Evolutionary conservation across 1,140 invertebrate species (phyloP).

Genomic region (Acyrthosiphon pisum): DNA sequence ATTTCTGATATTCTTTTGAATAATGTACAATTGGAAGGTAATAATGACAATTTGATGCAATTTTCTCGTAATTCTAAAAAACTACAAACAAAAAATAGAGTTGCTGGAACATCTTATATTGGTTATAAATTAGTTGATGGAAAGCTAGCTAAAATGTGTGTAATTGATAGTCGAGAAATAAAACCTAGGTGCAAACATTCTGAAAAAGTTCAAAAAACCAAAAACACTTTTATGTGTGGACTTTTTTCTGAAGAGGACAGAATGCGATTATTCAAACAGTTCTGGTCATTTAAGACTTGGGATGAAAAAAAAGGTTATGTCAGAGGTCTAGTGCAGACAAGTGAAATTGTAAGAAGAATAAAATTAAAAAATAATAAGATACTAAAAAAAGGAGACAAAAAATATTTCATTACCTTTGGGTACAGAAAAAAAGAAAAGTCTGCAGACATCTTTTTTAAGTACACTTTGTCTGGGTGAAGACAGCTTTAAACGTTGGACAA

Average conservation of each 20-base stretch:
- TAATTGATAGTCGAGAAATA: not conserved
- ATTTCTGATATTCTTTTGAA: not conserved
- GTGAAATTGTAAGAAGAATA: not conserved
- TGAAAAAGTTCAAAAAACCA: constrained; percentile 7
- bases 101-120: not conserved
- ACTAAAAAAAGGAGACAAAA: not conserved
- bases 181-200: not conserved
- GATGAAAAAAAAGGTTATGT: not conserved
- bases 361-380: not conserved
- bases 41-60: not conserved
- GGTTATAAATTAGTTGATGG: not conserved
- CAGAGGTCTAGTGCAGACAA: not conserved
- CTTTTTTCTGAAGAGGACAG: not conserved
- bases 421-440: not conserved
- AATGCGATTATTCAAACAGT: not conserved
- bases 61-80: not conserved
- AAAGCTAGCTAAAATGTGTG: not conserved
- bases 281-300: constrained; percentile 7
- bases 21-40: constrained; percentile 12
- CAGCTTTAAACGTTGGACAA: not conserved
- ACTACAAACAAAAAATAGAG: not conserved
- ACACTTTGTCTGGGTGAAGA: not conserved
- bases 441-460: constrained; percentile 31
- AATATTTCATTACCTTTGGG: not conserved
- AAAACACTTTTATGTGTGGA: constrained; percentile 18